Evolutionary conservation across 2,797 vertebrate genomes (phyloP).

Genomic region (Parauchenoglanis punctatus): DNA sequence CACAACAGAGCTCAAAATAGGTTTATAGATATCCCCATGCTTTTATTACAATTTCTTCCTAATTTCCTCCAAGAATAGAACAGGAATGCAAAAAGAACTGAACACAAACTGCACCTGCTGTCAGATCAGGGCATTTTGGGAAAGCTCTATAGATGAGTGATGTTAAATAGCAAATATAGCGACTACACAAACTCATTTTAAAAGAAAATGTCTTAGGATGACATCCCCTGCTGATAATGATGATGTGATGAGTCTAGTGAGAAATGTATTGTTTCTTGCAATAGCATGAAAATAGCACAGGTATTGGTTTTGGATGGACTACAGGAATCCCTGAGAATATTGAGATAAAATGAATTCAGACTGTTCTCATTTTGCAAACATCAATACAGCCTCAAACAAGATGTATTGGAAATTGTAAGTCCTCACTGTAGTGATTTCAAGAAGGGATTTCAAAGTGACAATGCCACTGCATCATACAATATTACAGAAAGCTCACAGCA

Average conservation of each 20-base stretch:
- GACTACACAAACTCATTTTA: neutral
- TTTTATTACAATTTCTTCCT: neutral
- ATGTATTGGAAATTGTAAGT: neutral
- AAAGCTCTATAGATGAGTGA: neutral
- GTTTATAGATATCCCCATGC: neutral
- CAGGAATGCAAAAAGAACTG: neutral
- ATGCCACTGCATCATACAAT: neutral
- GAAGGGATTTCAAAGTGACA: constrained; percentile 19
- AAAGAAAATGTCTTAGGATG: neutral
- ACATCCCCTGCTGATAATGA: neutral
- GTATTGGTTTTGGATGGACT: neutral
- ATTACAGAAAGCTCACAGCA: constrained; percentile 3
- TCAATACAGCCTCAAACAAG: neutral
- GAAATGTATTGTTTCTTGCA: neutral
- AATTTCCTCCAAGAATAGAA: neutral
- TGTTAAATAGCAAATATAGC: neutral
- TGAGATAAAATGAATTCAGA: neutral
- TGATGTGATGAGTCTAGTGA: neutral
- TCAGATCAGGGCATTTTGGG: neutral
- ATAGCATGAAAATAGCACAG: neutral
- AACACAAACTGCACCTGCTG: neutral
- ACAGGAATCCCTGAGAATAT: neutral
- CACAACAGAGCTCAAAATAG: neutral
- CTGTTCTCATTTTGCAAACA: constrained; percentile 2
- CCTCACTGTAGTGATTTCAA: neutral